Base-by-base conservation (phyloP, 2,888 invertebrate species). In the Toxonevra muliebris region DNA sequence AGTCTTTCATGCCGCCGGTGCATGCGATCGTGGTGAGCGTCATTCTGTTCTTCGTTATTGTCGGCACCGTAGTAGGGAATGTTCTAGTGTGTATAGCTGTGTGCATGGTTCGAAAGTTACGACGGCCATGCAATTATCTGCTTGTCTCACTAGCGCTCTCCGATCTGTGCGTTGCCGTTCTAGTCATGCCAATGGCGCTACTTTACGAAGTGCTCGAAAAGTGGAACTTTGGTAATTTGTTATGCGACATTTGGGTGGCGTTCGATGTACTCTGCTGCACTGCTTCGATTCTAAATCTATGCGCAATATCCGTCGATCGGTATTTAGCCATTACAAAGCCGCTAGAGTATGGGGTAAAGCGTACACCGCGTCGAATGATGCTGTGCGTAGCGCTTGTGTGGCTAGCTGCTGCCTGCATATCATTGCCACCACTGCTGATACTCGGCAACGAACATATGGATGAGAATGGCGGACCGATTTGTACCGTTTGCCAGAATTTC, bases 151-250 rank as follows among this genome's bases (percentile, higher is more conserved):
- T 98, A 80, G 98, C 98, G 69, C 93, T 98, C 71, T 97, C 97
- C 75, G 98, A 99, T 86, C 90, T 98, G 73, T 95, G 97, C 84
- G 97, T 98, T 65, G 97, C 97, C 3, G 89, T 93, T 59, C 89
- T 98, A 77, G 97, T 99, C 70, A 98, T 99, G 98, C 96, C 97
- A 9, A 95, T 98, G 87, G 98, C 98, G 5, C 90, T 97, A 83
- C 90, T 96, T 45, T 96, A 96, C 84, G 97, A 98, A 86, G 91
- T 97, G 70, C 88, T 95, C 77, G 96, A 96, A 69, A 90, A 91
- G 77, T 98, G 98, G 98, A 92, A 93, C 76, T 75, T 98, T 80
- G 97, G 97, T 61, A 90, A 92, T 30, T 89, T 93, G 71, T 91
- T 96, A 79, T 98, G 98, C 86, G 95, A 97, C 82, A 89, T 97